Conservation (phyloP, 2,797 vertebrate species). For the Enteromius unitaeniatus region DNA sequence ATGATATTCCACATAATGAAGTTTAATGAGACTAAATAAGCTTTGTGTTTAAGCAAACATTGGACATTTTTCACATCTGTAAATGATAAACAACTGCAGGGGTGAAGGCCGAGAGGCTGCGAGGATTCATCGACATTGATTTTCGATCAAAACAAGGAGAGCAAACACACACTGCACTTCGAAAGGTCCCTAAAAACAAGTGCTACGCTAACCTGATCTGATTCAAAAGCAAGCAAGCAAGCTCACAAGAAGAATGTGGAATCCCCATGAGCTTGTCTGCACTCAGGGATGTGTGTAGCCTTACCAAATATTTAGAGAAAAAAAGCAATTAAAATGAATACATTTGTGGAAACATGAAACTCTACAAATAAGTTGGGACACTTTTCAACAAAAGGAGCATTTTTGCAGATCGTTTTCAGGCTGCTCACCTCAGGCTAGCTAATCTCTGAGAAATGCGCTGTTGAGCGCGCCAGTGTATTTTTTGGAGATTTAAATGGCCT, state of each 20-base stretch:
- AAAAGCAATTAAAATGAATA: slow-evolving; percentile 74
- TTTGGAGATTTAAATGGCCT: slow-evolving; percentile 69
- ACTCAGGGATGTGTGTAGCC: slow-evolving; percentile 58
- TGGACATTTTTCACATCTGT: slow-evolving; percentile 74
- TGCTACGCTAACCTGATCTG: background rate
- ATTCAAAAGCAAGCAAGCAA: slow-evolving; percentile 26
- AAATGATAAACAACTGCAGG: slow-evolving; percentile 69
- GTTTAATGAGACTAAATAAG: slow-evolving; percentile 78
- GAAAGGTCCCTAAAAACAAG: slow-evolving; percentile 15
- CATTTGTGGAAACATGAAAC: slow-evolving; percentile 74
- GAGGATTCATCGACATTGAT: slow-evolving; percentile 22
- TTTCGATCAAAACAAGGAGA: background rate
- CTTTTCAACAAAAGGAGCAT: slow-evolving; percentile 64
- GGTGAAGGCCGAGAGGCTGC: background rate
- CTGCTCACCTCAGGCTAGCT: slow-evolving; percentile 54
- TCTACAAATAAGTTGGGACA: slow-evolving; percentile 72
- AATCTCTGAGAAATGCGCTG: slow-evolving; percentile 66
- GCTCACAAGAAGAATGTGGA: slow-evolving; percentile 58
- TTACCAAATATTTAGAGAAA: slow-evolving; percentile 75
- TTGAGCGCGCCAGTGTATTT: slow-evolving; percentile 71
- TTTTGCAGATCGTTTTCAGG: slow-evolving; percentile 61
- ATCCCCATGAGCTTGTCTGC: slow-evolving; percentile 23
- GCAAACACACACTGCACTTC: background rate
- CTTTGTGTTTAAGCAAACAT: slow-evolving; percentile 78
- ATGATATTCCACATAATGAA: slow-evolving; percentile 75